Evolutionary conservation across 2,113 vertebrate species (phyloP).

Genomic region (Chiloscyllium plagiosum): DNA sequence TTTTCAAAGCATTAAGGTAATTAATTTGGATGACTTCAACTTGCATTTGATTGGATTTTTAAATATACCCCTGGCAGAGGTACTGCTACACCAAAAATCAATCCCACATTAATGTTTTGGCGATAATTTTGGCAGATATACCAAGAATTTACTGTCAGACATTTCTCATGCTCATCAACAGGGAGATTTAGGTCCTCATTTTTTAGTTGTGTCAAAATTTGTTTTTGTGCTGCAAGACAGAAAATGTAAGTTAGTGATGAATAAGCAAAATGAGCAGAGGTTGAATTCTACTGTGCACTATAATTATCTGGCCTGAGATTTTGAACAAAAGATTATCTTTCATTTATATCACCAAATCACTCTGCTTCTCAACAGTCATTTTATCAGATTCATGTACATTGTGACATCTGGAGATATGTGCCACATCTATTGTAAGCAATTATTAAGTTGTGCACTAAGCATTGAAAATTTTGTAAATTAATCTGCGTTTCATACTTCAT

Average conservation of each 20-base stretch:
- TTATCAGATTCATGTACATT: slow-evolving; percentile 17
- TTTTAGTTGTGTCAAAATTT: not conserved
- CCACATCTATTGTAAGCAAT: slow-evolving; percentile 29
- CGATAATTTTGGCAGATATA: slow-evolving; percentile 18
- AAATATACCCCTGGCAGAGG: slow-evolving; percentile 9
- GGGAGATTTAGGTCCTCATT: not conserved
- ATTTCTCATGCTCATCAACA: not conserved
- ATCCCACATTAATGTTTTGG: not conserved
- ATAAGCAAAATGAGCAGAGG: not conserved
- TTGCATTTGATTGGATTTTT: slow-evolving; percentile 32
- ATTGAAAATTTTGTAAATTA: slow-evolving; percentile 66
- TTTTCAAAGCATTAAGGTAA: slow-evolving; percentile 16
- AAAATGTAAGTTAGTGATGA: not conserved
- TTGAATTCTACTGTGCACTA: not conserved
- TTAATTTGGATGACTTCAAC: slow-evolving; percentile 32
- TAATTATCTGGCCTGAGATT: not conserved
- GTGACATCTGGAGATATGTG: slow-evolving; percentile 27
- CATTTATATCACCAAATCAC: slow-evolving; percentile 10
- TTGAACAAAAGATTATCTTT: not conserved
- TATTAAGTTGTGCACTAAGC: slow-evolving; percentile 72
- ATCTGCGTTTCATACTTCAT: slow-evolving; percentile 82
- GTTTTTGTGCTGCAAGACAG: not conserved
- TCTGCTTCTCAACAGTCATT: slow-evolving; percentile 15
- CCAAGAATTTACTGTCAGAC: not conserved
- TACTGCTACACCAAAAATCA: not conserved